These are phyloP conservation scores for Lasioglossum morio DNA, from an alignment of 2,888 invertebrate species.

Conservation along the genomic window DNA sequence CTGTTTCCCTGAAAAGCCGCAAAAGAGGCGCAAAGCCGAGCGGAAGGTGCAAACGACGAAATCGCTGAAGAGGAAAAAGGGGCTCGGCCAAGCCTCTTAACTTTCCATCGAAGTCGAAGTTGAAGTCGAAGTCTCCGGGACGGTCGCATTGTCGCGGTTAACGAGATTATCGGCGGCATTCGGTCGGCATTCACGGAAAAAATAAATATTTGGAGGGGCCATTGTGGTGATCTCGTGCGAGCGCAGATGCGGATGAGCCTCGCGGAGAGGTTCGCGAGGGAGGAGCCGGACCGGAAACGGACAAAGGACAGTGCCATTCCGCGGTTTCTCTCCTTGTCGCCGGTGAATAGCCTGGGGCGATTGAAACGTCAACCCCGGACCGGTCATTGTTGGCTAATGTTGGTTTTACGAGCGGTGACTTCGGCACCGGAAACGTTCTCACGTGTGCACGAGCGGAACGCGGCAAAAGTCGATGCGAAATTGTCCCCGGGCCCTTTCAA, in stretches of 20 bases:
- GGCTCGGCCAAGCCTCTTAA: constrained; percentile 69
- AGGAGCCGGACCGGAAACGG: constrained; percentile 29
- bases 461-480: not conserved
- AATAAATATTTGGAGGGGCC: constrained; percentile 83
- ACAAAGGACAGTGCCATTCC: constrained; percentile 38
- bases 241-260: constrained; percentile 71
- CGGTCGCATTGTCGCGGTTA: constrained; percentile 73
- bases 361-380: constrained; percentile 77
- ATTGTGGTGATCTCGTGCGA: constrained; percentile 73
- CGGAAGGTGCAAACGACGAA: not conserved
- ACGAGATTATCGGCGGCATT: constrained; percentile 79
- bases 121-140: constrained; percentile 75
- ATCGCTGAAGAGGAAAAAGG: constrained; percentile 15
- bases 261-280: constrained; percentile 39
- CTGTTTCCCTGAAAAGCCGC: constrained; percentile 40
- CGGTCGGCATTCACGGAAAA: constrained; percentile 69
- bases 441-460: constrained; percentile 26
- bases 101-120: constrained; percentile 67
- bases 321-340: constrained; percentile 71
- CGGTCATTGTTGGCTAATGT: constrained; percentile 73
- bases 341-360: constrained; percentile 64
- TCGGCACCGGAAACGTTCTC: constrained; percentile 48
- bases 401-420: constrained; percentile 78
- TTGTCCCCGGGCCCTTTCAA: constrained; percentile 1
- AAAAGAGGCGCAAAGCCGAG: constrained; percentile 27